Percentiles rank a stretch among this genome's conserved stretches.
phyloP scores from a whole-genome alignment of 2,888 invertebrate species.

The Folsomia manolachei region DNA sequence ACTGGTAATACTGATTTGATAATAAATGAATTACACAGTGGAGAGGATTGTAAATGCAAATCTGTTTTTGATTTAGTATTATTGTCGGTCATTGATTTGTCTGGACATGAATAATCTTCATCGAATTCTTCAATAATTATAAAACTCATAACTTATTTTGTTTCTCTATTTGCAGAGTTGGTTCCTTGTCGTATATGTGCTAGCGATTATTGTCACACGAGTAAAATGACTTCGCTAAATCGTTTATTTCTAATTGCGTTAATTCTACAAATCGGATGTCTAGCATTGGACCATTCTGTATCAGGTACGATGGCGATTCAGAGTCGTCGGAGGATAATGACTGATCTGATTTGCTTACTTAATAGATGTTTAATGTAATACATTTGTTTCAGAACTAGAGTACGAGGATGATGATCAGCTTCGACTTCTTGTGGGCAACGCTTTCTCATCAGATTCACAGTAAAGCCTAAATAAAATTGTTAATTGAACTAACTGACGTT shows the following conservation, averaged over 20 bases:
- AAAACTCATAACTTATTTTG: too few species aligned
- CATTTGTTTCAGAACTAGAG: slow-evolving; percentile 31
- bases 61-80: not conserved
- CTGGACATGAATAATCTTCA: not conserved
- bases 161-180: too few species aligned
- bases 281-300: slow-evolving; percentile 44
- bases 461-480: not conserved
- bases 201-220: not conserved
- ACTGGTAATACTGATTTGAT: too few species aligned
- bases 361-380: slow-evolving; percentile 7
- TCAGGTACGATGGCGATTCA: slow-evolving; percentile 37
- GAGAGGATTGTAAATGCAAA: not conserved
- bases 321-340: too few species aligned
- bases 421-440: slow-evolving; percentile 41
- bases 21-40: too few species aligned
- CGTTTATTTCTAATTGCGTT: slow-evolving; percentile 37
- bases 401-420: slow-evolving; percentile 45
- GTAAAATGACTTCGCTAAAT: slow-evolving; percentile 40
- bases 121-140: too few species aligned
- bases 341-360: slow-evolving; percentile 7
- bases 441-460: slow-evolving; percentile 26
- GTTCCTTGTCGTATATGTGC: not conserved
- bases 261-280: slow-evolving; percentile 44
- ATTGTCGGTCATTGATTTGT: not conserved
- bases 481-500: not conserved